phyloP scores from a whole-genome alignment of 2,797 vertebrate species.

The Girardinus metallicus region DNA sequence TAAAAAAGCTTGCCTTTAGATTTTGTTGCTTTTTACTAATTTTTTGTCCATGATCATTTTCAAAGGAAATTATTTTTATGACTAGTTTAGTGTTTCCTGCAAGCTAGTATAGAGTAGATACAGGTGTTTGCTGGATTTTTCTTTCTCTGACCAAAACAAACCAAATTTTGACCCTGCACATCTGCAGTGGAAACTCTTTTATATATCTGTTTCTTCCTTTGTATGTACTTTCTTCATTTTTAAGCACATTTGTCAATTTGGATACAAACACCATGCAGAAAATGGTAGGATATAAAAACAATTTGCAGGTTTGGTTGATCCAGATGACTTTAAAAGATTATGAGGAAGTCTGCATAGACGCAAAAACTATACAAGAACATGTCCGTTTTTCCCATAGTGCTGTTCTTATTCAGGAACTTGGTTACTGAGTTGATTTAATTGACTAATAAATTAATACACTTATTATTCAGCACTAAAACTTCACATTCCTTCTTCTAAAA shows the following conservation, averaged over 20 bases:
- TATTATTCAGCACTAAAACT: conserved; percentile 15
- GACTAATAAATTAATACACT: conserved; percentile 22
- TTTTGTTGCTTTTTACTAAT: not conserved
- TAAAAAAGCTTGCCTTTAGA: not conserved
- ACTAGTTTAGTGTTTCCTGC: not conserved
- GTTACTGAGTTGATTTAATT: not conserved
- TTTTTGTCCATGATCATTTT: not conserved
- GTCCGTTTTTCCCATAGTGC: not conserved
- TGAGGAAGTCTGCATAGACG: not conserved
- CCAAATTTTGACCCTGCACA: not conserved
- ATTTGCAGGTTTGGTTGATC: not conserved
- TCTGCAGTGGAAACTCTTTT: not conserved
- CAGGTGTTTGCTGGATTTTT: not conserved
- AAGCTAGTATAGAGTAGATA: not conserved
- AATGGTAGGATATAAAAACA: not conserved
- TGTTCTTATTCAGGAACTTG: not conserved
- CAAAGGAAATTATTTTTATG: not conserved
- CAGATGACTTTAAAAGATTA: not conserved
- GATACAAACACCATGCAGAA: not conserved
- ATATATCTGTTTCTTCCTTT: not conserved
- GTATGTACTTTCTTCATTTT: not conserved
- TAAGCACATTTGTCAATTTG: not conserved
- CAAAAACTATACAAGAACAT: not conserved
- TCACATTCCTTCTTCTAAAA: not conserved
- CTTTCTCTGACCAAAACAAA: not conserved